These are phyloP conservation scores for Hofmannophila pseudospretella DNA, from an alignment of 2,888 invertebrate genomes.

Conservation along the genomic window DNA sequence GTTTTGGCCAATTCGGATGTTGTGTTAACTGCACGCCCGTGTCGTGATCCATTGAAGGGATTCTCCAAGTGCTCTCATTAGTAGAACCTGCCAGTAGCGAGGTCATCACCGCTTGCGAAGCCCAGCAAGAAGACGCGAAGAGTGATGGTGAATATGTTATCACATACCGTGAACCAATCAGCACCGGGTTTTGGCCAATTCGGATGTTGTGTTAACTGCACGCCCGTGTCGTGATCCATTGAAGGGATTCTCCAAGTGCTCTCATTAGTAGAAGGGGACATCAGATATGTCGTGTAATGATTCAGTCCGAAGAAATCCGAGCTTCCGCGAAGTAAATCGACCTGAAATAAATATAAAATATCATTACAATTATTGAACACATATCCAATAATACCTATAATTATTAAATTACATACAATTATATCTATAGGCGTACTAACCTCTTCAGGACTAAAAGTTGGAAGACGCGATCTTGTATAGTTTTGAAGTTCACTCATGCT, in stretches of 20 bases:
- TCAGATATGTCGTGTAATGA: constrained; percentile 71
- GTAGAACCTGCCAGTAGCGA: no score
- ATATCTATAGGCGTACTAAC: no score
- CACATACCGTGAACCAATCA: constrained; percentile 59
- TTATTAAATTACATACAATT: no score
- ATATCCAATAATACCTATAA: neutral
- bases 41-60: constrained; percentile 59
- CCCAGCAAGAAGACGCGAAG: no score
- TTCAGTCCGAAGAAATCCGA: constrained; percentile 80
- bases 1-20: constrained; percentile 55
- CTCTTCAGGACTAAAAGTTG: constrained; percentile 62
- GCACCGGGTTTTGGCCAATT: constrained; percentile 62
- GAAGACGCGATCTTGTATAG: constrained; percentile 66
- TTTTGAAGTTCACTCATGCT: constrained; percentile 61
- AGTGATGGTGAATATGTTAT: neutral
- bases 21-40: constrained; percentile 48
- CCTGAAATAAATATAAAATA: constrained; percentile 35
- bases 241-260: constrained; percentile 45
- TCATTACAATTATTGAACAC: neutral
- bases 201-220: constrained; percentile 46
- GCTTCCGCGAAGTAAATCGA: constrained; percentile 47
- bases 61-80: constrained; percentile 38
- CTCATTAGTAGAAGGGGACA: constrained; percentile 51
- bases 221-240: constrained; percentile 55
- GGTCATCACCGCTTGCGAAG: no score